Percentiles rank a stretch among this genome's conserved stretches.
phyloP scores from a whole-genome alignment of 2,888 invertebrate genomes.

The Pristionchus entomophagus region DNA sequence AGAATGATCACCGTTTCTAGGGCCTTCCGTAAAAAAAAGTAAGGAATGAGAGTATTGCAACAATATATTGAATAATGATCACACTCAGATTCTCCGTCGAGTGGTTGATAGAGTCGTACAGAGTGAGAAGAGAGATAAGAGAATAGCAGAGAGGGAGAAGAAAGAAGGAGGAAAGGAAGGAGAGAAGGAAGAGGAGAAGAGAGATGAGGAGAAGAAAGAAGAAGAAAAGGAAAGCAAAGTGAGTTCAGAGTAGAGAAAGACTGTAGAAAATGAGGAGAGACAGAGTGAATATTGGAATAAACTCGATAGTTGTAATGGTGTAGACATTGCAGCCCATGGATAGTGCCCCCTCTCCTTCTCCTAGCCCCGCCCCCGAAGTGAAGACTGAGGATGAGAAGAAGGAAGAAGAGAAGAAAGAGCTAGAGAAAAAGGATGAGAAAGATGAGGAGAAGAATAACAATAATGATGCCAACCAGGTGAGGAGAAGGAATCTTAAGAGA shows the following conservation, averaged over 20 bases:
- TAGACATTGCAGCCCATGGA: neutral
- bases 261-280: neutral
- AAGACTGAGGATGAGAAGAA: no score
- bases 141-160: neutral
- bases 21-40: no score
- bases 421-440: no score
- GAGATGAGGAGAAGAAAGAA: neutral
- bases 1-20: neutral
- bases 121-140: constrained; percentile 40
- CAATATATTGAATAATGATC: no score
- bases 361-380: neutral
- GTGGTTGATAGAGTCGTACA: constrained; percentile 35
- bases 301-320: neutral
- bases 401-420: no score
- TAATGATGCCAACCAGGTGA: neutral
- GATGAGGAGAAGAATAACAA: constrained; percentile 27
- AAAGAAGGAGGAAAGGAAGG: constrained; percentile 9
- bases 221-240: neutral
- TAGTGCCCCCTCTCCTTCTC: no score
- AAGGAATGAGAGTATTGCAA: no score
- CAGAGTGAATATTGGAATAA: neutral
- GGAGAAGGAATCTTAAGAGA: no score
- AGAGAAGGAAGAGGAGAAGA: neutral
- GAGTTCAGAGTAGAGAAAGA: neutral
- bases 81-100: constrained; percentile 3